phyloP scores from a whole-genome alignment of 2,888 invertebrate genomes.

The Darwinula stevensoni region DNA sequence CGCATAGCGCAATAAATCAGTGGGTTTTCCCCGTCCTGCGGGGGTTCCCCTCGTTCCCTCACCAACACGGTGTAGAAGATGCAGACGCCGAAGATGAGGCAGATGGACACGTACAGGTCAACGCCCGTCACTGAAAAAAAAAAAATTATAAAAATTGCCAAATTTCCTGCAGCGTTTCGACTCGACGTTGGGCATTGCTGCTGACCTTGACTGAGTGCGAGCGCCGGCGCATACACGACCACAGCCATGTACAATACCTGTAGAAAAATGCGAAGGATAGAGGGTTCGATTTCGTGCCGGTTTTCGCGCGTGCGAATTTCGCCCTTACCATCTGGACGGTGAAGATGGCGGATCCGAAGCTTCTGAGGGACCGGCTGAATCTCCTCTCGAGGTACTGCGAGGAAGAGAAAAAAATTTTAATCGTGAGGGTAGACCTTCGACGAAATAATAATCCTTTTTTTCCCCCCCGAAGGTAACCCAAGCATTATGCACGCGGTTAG shows the following conservation, averaged over 20 bases:
- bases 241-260: slow-evolving; percentile 27
- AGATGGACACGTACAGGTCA: slow-evolving; percentile 42
- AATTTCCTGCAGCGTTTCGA: too few species aligned
- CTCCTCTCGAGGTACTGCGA: slow-evolving; percentile 21
- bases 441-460: too few species aligned
- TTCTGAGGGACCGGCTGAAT: slow-evolving; percentile 17
- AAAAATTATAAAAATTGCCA: too few species aligned
- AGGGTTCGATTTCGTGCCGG: too few species aligned
- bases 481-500: too few species aligned
- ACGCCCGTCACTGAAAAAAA: slow-evolving; percentile 43
- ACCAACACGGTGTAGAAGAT: slow-evolving; percentile 73
- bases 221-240: slow-evolving; percentile 58
- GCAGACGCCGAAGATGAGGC: slow-evolving; percentile 52
- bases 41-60: too few species aligned
- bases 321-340: slow-evolving; percentile 18
- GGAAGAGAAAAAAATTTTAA: slow-evolving; percentile 6
- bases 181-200: too few species aligned
- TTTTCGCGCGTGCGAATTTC: too few species aligned
- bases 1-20: too few species aligned
- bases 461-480: too few species aligned
- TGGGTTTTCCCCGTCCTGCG: too few species aligned
- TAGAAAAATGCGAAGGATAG: slow-evolving; percentile 6
- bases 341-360: slow-evolving; percentile 17
- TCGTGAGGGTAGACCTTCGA: slow-evolving; percentile 4
- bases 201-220: slow-evolving; percentile 50